Percentiles rank a stretch among this genome's conserved stretches.
Conservation (phyloP, 2,113 vertebrate genomes). For the Syrmaticus mikado region DNA sequence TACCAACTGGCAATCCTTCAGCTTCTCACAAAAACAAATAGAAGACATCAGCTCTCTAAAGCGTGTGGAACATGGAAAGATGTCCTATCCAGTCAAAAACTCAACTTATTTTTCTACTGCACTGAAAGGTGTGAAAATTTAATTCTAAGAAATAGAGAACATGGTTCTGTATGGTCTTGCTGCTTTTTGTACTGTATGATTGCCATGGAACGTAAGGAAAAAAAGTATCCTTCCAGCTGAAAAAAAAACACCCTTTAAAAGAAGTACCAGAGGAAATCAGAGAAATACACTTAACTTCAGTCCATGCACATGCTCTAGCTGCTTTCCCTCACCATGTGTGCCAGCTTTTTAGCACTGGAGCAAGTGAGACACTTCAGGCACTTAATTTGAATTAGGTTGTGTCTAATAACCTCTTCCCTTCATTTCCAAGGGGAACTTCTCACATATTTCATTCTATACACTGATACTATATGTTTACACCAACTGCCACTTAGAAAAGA, state of each 20-base stretch:
- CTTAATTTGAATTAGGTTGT: background rate
- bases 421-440: constrained; percentile 42
- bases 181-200: background rate
- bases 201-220: background rate
- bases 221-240: background rate
- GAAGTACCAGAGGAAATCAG: rapidly evolving
- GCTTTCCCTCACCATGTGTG: background rate
- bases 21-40: background rate
- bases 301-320: background rate
- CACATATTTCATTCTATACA: constrained; percentile 44
- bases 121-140: background rate
- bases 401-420: constrained; percentile 9
- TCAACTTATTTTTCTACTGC: background rate
- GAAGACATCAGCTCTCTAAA: background rate
- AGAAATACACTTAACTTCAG: background rate
- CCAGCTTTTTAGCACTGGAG: background rate
- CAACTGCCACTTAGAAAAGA: constrained; percentile 29
- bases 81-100: background rate
- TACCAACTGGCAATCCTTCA: background rate
- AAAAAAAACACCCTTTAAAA: background rate
- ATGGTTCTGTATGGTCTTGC: background rate
- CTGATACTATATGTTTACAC: constrained; percentile 5
- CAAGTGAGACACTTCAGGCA: background rate
- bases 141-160: background rate
- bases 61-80: background rate